Evolutionary conservation across 2,888 invertebrate genomes (phyloP).

Genomic region (Oscheius sp.): DNA sequence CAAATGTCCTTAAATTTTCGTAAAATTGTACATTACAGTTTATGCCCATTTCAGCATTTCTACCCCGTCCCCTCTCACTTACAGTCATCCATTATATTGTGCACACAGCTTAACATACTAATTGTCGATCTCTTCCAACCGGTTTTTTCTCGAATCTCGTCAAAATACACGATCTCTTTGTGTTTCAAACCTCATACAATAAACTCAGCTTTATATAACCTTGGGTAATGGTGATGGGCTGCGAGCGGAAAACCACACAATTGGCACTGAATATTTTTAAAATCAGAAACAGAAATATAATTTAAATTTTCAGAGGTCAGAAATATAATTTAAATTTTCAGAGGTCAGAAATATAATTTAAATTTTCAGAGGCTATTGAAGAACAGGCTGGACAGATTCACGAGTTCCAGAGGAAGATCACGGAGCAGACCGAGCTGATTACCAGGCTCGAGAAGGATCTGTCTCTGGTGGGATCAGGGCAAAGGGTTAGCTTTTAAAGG

Average conservation of each 20-base stretch:
- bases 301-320: slow-evolving; percentile 38
- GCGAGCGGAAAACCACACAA: slow-evolving; percentile 20
- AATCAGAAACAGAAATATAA: too few species aligned
- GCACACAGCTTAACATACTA: not conserved
- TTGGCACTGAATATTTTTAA: slow-evolving; percentile 14
- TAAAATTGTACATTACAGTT: not conserved
- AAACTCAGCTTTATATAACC: not conserved
- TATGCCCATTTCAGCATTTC: not conserved
- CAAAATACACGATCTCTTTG: slow-evolving; percentile 15
- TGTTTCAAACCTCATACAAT: slow-evolving; percentile 7
- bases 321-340: too few species aligned
- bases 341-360: too few species aligned
- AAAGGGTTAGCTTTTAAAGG: slow-evolving; percentile 1
- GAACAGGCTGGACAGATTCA: slow-evolving; percentile 40
- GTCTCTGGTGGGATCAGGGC: slow-evolving; percentile 8
- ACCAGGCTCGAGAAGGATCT: slow-evolving; percentile 53
- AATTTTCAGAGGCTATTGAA: slow-evolving; percentile 42
- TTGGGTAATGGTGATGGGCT: slow-evolving; percentile 3
- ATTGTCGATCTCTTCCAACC: slow-evolving; percentile 36
- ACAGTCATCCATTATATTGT: slow-evolving; percentile 1
- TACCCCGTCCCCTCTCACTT: not conserved
- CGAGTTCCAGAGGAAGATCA: slow-evolving; percentile 31
- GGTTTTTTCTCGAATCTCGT: slow-evolving; percentile 27
- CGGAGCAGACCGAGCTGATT: slow-evolving; percentile 41
- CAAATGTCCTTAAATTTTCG: slow-evolving; percentile 19